Conservation (phyloP, 2,113 vertebrate species). For the Vireo altiloquus region DNA sequence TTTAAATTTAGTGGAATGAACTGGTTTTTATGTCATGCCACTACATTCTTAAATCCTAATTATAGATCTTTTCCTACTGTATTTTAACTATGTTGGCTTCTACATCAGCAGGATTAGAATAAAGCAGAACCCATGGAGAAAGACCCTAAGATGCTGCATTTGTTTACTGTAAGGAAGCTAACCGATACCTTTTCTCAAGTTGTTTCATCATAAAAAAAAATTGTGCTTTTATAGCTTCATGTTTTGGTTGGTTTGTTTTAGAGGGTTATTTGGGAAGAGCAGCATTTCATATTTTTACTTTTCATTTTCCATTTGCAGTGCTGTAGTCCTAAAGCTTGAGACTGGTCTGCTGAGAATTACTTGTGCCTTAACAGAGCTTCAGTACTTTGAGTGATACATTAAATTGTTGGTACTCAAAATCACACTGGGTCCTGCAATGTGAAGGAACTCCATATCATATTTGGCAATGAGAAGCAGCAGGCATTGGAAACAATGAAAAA, state of each 20-base stretch:
- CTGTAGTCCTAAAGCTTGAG: not conserved
- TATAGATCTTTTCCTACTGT: not conserved
- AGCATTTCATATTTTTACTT: not conserved
- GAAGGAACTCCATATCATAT: not conserved
- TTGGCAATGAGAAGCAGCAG: not conserved
- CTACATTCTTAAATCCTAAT: conserved; percentile 19
- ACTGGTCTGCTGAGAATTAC: not conserved
- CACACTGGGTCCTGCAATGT: not conserved
- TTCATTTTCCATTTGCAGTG: not conserved
- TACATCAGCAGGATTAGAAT: not conserved
- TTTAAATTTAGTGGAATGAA: not conserved
- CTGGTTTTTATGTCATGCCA: not conserved
- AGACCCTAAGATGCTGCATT: not conserved
- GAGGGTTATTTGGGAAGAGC: not conserved
- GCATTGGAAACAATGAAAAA: not conserved
- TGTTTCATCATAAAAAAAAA: not conserved
- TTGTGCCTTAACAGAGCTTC: not conserved
- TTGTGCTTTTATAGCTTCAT: not conserved
- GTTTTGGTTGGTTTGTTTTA: not conserved
- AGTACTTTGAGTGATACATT: not conserved
- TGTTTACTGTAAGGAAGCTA: not conserved
- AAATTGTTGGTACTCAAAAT: not conserved
- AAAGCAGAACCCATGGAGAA: not conserved
- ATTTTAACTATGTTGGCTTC: not conserved
- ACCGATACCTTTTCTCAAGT: not conserved